phyloP scores from a whole-genome alignment of 2,888 invertebrate genomes.

The Agrilus cyanescens region DNA sequence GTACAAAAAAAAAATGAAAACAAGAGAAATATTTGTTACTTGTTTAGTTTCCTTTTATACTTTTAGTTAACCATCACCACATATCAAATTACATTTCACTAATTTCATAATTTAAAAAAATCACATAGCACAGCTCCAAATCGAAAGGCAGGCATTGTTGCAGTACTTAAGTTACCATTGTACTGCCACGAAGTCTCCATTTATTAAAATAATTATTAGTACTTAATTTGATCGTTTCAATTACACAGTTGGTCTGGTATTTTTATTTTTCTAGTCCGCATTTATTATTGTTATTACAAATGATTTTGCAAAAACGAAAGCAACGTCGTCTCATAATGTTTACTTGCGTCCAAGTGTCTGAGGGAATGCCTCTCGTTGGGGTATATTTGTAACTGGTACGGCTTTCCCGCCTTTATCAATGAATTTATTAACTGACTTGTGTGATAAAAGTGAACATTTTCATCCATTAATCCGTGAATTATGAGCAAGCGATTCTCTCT shows the following conservation, averaged over 20 bases:
- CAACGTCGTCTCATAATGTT: slow-evolving; percentile 92
- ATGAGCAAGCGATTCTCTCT: slow-evolving; percentile 84
- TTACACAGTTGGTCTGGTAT: neutral
- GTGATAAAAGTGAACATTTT: slow-evolving; percentile 98
- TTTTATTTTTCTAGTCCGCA: neutral
- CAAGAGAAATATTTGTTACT: too few relatives aligned
- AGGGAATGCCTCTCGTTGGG: slow-evolving; percentile 95
- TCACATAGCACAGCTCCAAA: too few relatives aligned
- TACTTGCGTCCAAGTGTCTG: slow-evolving; percentile 83
- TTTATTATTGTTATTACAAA: slow-evolving; percentile 42
- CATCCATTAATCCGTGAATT: slow-evolving; percentile 95
- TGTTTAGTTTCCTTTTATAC: too few relatives aligned
- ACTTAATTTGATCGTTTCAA: neutral
- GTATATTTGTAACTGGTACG: slow-evolving; percentile 89
- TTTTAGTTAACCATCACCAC: too few relatives aligned
- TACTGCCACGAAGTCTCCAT: too few relatives aligned
- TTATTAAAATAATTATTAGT: too few relatives aligned
- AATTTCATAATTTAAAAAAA: too few relatives aligned
- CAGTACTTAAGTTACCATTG: too few relatives aligned
- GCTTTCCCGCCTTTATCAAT: slow-evolving; percentile 88
- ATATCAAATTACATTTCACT: too few relatives aligned
- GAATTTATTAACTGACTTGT: slow-evolving; percentile 84
- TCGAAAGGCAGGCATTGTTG: too few relatives aligned
- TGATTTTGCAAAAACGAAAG: slow-evolving; percentile 82
- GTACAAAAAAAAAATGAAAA: too few relatives aligned